Evolutionary conservation across 1,140 invertebrate genomes (phyloP), one percentile per base, ranked within the genome.

Genomic region (Andrena cerasifolii): DNA sequence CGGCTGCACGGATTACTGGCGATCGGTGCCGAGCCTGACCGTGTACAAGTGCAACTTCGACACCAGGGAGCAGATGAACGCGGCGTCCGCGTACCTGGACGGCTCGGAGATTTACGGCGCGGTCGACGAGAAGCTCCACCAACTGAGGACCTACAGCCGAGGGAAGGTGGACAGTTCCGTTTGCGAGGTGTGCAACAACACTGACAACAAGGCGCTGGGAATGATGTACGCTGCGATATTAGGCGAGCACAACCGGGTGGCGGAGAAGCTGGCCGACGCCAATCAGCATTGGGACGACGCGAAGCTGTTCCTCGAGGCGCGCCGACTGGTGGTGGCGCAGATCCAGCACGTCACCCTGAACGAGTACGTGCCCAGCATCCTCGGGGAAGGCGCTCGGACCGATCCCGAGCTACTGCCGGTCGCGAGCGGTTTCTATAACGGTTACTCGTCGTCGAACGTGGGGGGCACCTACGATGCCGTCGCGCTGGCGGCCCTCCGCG

Each of bases 231-330:
- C 94, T 0, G 93, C 96, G 0, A 94, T 97, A 63, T 80, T 96
- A 16, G 91, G 94, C 53, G 96, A 98, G 89, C 97, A 99, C 89
- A 98, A 98, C 87, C 94, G 96, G 28, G 94, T 99, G 45, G 97
- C 96, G 1, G 93, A 95, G 0, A 94, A 94, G 78, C 89, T 99
- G 5, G 93, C 94, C 1, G 91, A 94, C 31, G 88, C 97, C 6
- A 98, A 99, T 89, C 94, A 95, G 0, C 96, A 97, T 88, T 99
- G 98, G 98, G 95, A 96, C 84, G 97, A 98, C 85, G 93, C 96
- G 58, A 94, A 94, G 21, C 85, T 98, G 0, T 98, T 96, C 91
- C 92, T 96, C 75, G 98, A 98, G 90, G 94, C 96, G 21, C 92
- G 95, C 86, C 92, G 96, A 83, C 96, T 97, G 43, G 94, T 98